Evolutionary conservation across 2,113 vertebrate genomes (phyloP), one percentile per base, ranked within the genome.

Genomic region (Laticauda colubrina): DNA sequence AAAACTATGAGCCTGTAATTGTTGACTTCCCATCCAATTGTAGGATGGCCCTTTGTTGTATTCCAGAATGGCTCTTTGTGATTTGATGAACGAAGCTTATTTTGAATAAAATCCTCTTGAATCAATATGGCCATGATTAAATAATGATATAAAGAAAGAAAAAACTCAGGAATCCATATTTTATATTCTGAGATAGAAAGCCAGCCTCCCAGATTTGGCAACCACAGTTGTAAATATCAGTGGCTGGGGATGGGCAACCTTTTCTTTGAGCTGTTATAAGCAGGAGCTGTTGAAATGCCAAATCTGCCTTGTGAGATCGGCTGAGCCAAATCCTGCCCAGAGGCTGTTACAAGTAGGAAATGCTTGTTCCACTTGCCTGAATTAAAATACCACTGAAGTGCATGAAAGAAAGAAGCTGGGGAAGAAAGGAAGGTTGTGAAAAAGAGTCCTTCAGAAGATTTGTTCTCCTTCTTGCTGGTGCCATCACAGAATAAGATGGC

Each of bases 261-360:
- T 48, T 93, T 90, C 18, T 86, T 94, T 0, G 0, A 29, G 0
- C 1, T 15, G 75, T 39, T 51, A 89, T 0, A 87, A 24, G 48
- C 21, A 34, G 93, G 92, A 93, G 93, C 89, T 91, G 81, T 53
- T 81, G 56, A 89, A 61, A 34, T 20, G 48, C 88, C 89, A 94
- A n/a, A 93, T 94, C 94, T 53, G 51, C 90, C 94, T 94, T 94
- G 92, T 53, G 94, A 95, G 93, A 69, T 94, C 75, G 24, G 29
- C 87, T 85, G 93, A 95, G 95, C 93, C 91, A 96, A 97, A 96
- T 96, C 95, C 94, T 94, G 91, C 96, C 95, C 93, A 94, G 95
- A 94, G 95, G 94, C 93, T 95, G 90, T 93, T 93, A 2, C 92
- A 91, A 93, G 89, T 92, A 95, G 95, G 94, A 94, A 51, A 87